Conservation (phyloP, 2,888 invertebrate species). For the Leucoma salicis region DNA sequence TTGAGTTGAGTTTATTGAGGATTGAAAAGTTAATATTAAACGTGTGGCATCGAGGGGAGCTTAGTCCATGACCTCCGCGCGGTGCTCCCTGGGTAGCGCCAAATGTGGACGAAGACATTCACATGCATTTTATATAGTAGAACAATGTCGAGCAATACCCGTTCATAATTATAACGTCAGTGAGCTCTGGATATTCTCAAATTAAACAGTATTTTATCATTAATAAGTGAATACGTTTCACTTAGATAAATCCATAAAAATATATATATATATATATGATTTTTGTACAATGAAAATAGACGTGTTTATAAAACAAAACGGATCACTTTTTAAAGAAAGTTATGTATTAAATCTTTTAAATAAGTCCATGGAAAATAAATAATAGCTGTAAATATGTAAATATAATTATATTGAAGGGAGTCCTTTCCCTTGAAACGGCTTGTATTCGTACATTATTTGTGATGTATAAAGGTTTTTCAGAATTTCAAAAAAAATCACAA, state of each 20-base stretch:
- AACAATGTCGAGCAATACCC: constrained; percentile 12
- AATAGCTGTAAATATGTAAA: constrained; percentile 73
- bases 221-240: neutral
- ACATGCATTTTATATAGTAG: constrained; percentile 46
- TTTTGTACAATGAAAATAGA: constrained; percentile 26
- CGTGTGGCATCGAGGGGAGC: constrained; percentile 72
- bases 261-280: neutral
- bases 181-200: neutral
- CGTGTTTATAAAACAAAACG: constrained; percentile 31
- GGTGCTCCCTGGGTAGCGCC: constrained; percentile 81
- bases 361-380: constrained; percentile 50
- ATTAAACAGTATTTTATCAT: neutral
- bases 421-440: constrained; percentile 58
- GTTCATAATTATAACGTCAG: constrained; percentile 2
- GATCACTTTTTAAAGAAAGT: constrained; percentile 38
- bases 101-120: constrained; percentile 71
- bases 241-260: neutral
- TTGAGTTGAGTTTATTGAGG: constrained; percentile 34
- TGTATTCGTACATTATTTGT: constrained; percentile 62
- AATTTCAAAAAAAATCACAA: constrained; percentile 55
- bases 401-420: constrained; percentile 51
- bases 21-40: constrained; percentile 32
- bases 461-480: constrained; percentile 58
- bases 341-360: constrained; percentile 30
- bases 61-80: constrained; percentile 79